Evolutionary conservation across 1,140 invertebrate genomes (phyloP), one percentile per base, ranked within the genome.

Genomic region (Chlorops oryzae): DNA sequence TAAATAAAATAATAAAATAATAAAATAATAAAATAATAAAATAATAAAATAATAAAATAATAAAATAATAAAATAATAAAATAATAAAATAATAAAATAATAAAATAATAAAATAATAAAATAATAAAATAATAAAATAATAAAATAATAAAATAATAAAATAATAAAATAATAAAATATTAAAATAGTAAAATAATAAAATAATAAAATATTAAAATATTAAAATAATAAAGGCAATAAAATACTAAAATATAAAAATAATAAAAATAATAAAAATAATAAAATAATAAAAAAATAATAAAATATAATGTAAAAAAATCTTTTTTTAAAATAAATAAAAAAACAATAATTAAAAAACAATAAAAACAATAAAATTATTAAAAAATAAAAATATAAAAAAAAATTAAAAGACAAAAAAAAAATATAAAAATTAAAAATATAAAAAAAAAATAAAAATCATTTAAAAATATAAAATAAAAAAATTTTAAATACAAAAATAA

Each of bases 181-280:
- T 39, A 39, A n/a, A n/a, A n/a, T n/a, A n/a, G n/a, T n/a, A n/a
- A n/a, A n/a, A n/a, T n/a, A n/a, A n/a, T n/a, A n/a, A 39, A 39
- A 20, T 13, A 13, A 20, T 39, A 39, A 39, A 39, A 20, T 13
- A 13, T 13, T 39, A 39, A 39, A 39, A 20, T 13, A 13, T 13
- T 39, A 39, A 20, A 39, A 20, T 13, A 13, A 39, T 39, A 39
- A 39, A 39, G 15, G 18, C 18, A 20, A 13, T n/a, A 39, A 39
- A 20, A 39, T 39, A 20, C 18, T n/a, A 39, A 39, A 20, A 39
- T 39, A 39, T 39, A 39, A 39, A 39, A 20, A 39, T 39, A 39
- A 13, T 7, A 39, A 39, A 6, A 39, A 13, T 13, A 13, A 39
- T 13, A 39, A 39, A 39, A 13, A 39, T 39, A 39, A 39, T 13